Evolutionary conservation across 2,888 invertebrate species (phyloP), one percentile per base, ranked within the genome.

Genomic region (Agrochola lota): DNA sequence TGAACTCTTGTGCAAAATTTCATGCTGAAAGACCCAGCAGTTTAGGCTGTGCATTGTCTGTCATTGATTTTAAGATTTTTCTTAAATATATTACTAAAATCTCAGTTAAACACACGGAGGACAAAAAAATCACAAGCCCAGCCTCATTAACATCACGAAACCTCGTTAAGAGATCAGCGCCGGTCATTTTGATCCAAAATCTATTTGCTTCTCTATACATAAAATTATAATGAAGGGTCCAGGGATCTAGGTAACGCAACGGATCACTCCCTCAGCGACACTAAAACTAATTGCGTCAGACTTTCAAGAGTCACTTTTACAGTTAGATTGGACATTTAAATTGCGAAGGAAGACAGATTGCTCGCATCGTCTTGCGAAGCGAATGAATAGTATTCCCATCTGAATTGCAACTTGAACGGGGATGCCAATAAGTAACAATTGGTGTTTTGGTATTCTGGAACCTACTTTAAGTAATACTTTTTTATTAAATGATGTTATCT

Each of bases 261-360:
- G 20, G 66, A 67, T 85, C 70, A 81, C 43, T 82, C 81, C 85
- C 81, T 71, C 17, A 73, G 26, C 69, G 74, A 15, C n/a, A 67
- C 64, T 74, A 62, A 85, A 81, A 81, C 52, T 85, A 85, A 85
- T 82, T 74, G 67, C 57, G 23, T 43, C n/a, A 70, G 73, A 46
- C 59, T 66, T 80, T 85, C 26, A 17, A 66, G 46, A 62, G 26
- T 49, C 26, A 70, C 49, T 85, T 67, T 62, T 62, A 49, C 55
- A 66, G 35, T 55, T 64, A n/a, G 59, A 64, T 80, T 59, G 57
- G 64, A 69, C 80, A 72, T 81, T 85, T 80, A 70, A 80, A 81
- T 72, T 64, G 52, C 81, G 12, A 69, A 15, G 30, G n/a, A 55
- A 80, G 81, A 80, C 64, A 80, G 46, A 81, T 84, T 68, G 59